phyloP scores from a whole-genome alignment of 30 jellyfish, hydroid and myxozoan genomes.

The Hydractinia echinata region DNA sequence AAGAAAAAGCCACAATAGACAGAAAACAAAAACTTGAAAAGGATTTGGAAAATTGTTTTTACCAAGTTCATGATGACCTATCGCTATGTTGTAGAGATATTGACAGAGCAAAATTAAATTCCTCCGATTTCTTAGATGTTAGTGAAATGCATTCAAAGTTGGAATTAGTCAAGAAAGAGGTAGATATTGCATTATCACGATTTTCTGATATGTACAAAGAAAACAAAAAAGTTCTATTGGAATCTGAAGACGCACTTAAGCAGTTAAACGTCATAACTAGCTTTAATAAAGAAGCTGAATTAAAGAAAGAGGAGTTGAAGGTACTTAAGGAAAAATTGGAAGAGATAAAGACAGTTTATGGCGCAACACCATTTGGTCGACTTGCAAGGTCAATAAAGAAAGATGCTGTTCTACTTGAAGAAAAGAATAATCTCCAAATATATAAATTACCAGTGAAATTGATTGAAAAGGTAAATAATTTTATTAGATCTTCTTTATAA shows the following conservation, averaged over 20 bases:
- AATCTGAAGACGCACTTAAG: neutral
- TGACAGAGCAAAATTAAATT: neutral
- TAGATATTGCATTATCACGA: neutral
- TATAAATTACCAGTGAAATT: neutral
- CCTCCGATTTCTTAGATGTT: neutral
- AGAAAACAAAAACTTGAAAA: neutral
- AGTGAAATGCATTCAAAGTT: neutral
- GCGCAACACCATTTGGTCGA: neutral
- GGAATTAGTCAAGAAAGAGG: neutral
- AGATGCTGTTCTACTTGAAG: neutral
- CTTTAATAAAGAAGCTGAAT: neutral
- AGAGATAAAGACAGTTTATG: neutral
- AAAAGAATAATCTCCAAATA: neutral
- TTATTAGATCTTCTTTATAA: no score
- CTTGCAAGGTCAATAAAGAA: neutral
- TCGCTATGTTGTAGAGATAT: neutral
- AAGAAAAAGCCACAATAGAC: no score
- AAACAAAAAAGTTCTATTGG: neutral
- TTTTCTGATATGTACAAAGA: neutral
- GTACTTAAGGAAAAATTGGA: neutral
- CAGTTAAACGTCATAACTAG: neutral
- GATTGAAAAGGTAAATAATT: neutral
- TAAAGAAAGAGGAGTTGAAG: neutral
- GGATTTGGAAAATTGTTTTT: neutral
- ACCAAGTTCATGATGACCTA: neutral